Conservation (phyloP, 2,888 invertebrate species). For the Bellardia pandia region DNA sequence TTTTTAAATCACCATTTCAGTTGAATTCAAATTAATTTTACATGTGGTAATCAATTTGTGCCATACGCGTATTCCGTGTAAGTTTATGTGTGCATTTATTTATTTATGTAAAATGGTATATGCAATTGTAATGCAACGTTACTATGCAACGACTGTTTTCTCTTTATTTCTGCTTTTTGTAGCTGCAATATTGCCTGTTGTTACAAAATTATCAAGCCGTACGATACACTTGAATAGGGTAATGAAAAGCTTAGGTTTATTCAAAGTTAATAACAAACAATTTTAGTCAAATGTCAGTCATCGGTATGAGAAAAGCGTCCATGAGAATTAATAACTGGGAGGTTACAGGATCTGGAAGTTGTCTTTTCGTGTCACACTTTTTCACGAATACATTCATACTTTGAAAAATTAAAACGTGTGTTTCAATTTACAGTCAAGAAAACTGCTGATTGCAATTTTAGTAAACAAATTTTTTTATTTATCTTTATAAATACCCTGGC, state of each 20-base stretch:
- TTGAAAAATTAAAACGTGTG: too few relatives aligned
- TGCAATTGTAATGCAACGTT: constrained; percentile 11
- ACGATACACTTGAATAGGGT: not conserved
- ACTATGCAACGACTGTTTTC: constrained; percentile 17
- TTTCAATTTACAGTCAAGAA: too few relatives aligned
- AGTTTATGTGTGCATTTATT: not conserved
- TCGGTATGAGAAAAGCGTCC: too few relatives aligned
- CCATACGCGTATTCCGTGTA: constrained; percentile 20
- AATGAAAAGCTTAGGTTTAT: not conserved
- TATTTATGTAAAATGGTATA: constrained; percentile 14
- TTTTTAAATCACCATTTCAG: constrained; percentile 74
- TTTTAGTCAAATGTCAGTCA: too few relatives aligned
- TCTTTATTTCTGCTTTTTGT: not conserved
- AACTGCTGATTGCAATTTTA: too few relatives aligned
- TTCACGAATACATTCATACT: too few relatives aligned
- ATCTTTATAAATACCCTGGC: too few relatives aligned
- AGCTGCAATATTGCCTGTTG: constrained; percentile 2
- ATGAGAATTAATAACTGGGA: too few relatives aligned
- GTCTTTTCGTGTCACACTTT: too few relatives aligned
- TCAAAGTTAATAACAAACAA: too few relatives aligned
- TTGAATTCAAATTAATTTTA: constrained; percentile 75
- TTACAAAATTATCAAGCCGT: not conserved
- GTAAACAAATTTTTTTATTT: too few relatives aligned
- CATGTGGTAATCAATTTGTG: constrained; percentile 74
- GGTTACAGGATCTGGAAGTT: too few relatives aligned